These are phyloP conservation scores for Caenorhabditis zanzibari DNA, from an alignment of 2,888 invertebrate genomes.

Conservation along the genomic window DNA sequence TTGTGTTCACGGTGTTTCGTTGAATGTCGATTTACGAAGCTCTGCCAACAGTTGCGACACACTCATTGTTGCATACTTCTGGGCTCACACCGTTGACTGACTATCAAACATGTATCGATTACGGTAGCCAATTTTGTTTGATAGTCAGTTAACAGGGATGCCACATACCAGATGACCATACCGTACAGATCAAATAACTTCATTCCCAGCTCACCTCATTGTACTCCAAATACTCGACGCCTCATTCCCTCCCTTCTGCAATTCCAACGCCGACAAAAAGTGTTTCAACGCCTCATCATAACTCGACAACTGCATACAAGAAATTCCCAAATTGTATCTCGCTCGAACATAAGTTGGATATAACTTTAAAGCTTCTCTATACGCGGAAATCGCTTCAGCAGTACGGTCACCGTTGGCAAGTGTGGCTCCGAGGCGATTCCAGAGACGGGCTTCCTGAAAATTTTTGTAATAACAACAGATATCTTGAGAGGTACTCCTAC, in stretches of 20 bases:
- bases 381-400: constrained; percentile 97
- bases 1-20: too few species aligned
- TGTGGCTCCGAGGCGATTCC: constrained; percentile 98
- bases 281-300: constrained; percentile 95
- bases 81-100: too few species aligned
- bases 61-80: too few species aligned
- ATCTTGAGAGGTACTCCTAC: constrained; percentile 21
- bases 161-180: too few species aligned
- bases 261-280: constrained; percentile 93
- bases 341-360: constrained; percentile 97
- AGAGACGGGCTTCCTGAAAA: constrained; percentile 91
- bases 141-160: too few species aligned
- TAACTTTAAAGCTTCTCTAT: constrained; percentile 87
- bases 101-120: too few species aligned
- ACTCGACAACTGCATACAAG: constrained; percentile 95
- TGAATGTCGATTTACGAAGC: too few species aligned
- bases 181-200: too few species aligned
- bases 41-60: too few species aligned
- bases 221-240: constrained; percentile 78
- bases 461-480: too few species aligned
- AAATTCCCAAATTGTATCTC: constrained; percentile 97
- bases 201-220: constrained; percentile 48
- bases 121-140: too few species aligned
- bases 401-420: constrained; percentile 95
- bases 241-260: constrained; percentile 88